Conservation (phyloP, 2,888 invertebrate species). For the Drosophila mimetica region DNA sequence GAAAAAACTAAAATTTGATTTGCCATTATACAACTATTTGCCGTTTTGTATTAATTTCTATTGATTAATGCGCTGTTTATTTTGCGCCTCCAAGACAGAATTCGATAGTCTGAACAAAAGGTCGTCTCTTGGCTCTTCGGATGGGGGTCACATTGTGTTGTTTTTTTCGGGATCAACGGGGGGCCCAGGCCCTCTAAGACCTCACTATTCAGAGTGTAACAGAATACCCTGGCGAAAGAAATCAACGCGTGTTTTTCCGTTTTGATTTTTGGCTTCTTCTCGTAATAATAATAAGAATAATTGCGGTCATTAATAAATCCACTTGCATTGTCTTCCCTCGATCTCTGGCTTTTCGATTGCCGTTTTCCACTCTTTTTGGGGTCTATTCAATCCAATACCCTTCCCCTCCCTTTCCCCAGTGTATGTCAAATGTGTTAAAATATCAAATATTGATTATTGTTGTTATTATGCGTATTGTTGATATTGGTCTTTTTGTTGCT, state of each 20-base stretch:
- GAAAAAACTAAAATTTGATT: constrained; percentile 66
- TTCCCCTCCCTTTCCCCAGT: not conserved
- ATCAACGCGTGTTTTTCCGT: constrained; percentile 59
- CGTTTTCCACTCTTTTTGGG: constrained; percentile 34
- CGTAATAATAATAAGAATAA: constrained; percentile 77
- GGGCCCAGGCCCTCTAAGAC: constrained; percentile 59
- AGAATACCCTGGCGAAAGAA: constrained; percentile 56
- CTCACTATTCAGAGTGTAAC: constrained; percentile 60
- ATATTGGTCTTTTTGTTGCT: constrained; percentile 43
- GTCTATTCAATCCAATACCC: constrained; percentile 26
- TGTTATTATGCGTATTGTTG: constrained; percentile 58
- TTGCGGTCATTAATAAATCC: constrained; percentile 77
- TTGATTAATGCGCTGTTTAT: constrained; percentile 76
- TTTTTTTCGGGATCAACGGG: constrained; percentile 62
- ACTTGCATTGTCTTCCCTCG: constrained; percentile 67
- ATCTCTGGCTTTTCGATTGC: constrained; percentile 36
- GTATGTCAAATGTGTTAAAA: constrained; percentile 74
- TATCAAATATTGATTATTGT: constrained; percentile 76
- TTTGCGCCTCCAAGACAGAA: constrained; percentile 68
- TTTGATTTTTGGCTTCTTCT: constrained; percentile 46
- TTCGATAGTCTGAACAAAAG: constrained; percentile 39
- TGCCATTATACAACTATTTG: constrained; percentile 73
- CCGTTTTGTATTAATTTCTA: constrained; percentile 73
- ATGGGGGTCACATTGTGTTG: constrained; percentile 59
- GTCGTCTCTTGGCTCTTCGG: constrained; percentile 35